Base-by-base conservation (phyloP, 1,140 invertebrate species). In the Aleiodes sp. region DNA sequence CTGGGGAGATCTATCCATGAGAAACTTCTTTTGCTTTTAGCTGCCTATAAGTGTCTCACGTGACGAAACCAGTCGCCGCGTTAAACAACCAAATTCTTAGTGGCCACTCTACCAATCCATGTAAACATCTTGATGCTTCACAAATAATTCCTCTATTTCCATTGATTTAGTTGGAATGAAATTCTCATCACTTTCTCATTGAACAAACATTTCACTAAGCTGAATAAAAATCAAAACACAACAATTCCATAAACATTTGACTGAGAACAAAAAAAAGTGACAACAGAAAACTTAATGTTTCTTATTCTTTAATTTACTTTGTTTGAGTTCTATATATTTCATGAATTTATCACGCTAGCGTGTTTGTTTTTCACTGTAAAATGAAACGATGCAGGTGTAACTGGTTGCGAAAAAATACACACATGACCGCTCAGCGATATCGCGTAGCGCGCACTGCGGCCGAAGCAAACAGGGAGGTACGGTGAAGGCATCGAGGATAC, bases 381-480 rank as follows among this genome's bases (percentile, higher is more conserved):
- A 72, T 67, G 35, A 65, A 39, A 61, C 63, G 21, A 41, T 63
- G 69, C 60, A 72, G 65, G 57, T 71, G 60, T 66, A 52, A 66
- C 76, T 71, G 76, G 78, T 78, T 75, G 80, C 71, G 77, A 73
- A 75, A 72, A 77, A 78, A 73, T 26, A 37, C 77, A 82, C 78
- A 83, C 80, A 82, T 78, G 76, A 84, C 84, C 83, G 82, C 56
- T 70, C 78, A 76, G 76, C 75, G 80, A 83, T 84, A 84, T 84
- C 83, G 84, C 84, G 80, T 80, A 84, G 82, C 83, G 83, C 84
- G 73, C 78, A 85, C 83, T 84, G 83, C 80, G 78, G 79, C 74
- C 24, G 75, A 74, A 52, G 26, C 19, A 52, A 71, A 75, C 77
- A 76, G 77, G 74, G 74, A 77, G 31, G 31, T 35, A 35, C 31